A percentile compares a stretch with the other conserved stretches of the same genome.
Conservation (phyloP, 2,888 invertebrate genomes). For the Gnatocerus cornutus region DNA sequence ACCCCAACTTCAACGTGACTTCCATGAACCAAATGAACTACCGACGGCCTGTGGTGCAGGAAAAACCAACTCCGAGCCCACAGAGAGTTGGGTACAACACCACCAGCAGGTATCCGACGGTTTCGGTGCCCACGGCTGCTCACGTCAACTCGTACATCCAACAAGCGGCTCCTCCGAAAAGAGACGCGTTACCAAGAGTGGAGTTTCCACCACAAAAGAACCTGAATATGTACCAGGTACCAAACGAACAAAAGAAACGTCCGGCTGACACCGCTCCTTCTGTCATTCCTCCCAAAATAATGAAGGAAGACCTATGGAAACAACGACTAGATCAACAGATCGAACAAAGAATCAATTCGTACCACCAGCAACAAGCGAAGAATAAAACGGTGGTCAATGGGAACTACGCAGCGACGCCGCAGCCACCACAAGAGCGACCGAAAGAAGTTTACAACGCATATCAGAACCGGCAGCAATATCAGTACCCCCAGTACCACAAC, state of each 20-base stretch:
- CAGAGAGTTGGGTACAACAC: neutral
- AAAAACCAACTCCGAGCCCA: neutral
- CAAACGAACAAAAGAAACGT: conserved; percentile 65
- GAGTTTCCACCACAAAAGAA: conserved; percentile 60
- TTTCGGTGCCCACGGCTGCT: conserved; percentile 56
- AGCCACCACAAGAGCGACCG: conserved; percentile 56
- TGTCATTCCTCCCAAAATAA: conserved; percentile 70
- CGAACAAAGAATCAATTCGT: conserved; percentile 72
- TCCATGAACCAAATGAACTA: conserved; percentile 53
- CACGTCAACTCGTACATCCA: conserved; percentile 62
- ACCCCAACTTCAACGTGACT: conserved; percentile 80
- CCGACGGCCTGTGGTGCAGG: neutral
- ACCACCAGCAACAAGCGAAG: conserved; percentile 61
- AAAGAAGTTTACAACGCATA: conserved; percentile 59
- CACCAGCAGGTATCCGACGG: conserved; percentile 53
- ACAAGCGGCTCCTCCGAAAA: conserved; percentile 36
- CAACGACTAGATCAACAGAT: conserved; percentile 74
- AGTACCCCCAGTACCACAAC: conserved; percentile 60
- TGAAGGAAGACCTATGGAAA: conserved; percentile 73
- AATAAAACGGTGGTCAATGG: conserved; percentile 58
- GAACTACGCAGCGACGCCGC: conserved; percentile 45
- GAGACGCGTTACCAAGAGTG: conserved; percentile 59
- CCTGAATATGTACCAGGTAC: conserved; percentile 52
- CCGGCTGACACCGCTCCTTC: conserved; percentile 65
- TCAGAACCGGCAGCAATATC: conserved; percentile 61